These are phyloP conservation scores for Sphenopsis melanotis DNA, from an alignment of 2,797 vertebrate genomes.

Conservation along the genomic window DNA sequence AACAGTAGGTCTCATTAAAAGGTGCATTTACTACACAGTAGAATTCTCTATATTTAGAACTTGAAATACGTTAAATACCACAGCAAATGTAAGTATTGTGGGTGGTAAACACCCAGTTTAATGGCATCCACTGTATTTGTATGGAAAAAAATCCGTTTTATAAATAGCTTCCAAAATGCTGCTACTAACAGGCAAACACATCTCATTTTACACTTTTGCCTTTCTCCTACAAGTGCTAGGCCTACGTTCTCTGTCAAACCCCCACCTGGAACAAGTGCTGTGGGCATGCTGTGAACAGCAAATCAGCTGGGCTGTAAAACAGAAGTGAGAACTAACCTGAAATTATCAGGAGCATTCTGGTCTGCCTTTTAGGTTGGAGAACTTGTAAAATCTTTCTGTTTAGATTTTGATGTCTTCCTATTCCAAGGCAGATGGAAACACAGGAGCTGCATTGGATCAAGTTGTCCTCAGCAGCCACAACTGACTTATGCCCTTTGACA, in stretches of 20 bases:
- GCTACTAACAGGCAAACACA: not conserved
- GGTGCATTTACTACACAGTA: conserved; percentile 17
- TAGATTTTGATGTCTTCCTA: not conserved
- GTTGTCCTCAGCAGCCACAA: not conserved
- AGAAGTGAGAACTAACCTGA: not conserved
- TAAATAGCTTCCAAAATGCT: conserved; percentile 24
- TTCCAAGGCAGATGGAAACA: not conserved
- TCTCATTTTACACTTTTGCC: not conserved
- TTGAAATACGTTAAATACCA: not conserved
- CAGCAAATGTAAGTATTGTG: not conserved
- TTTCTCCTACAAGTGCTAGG: not conserved
- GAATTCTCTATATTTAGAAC: conserved; percentile 9
- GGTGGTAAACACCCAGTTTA: conserved; percentile 39
- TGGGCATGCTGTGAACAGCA: not conserved
- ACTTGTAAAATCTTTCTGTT: not conserved
- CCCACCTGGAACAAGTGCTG: not conserved
- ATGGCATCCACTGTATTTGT: not conserved
- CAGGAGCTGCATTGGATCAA: not conserved
- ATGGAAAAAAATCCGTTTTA: not conserved
- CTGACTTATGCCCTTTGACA: not conserved
- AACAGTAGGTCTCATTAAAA: conserved; percentile 31
- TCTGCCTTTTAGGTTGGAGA: not conserved
- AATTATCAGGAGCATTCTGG: not conserved
- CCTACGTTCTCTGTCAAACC: not conserved
- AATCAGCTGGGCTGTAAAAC: not conserved